A percentile compares a stretch with the other conserved stretches of the same genome.
Evolutionary conservation across 35 echinoderm and acorn worm species (phyloP).

Genomic region (Heliocidaris tuberculata): DNA sequence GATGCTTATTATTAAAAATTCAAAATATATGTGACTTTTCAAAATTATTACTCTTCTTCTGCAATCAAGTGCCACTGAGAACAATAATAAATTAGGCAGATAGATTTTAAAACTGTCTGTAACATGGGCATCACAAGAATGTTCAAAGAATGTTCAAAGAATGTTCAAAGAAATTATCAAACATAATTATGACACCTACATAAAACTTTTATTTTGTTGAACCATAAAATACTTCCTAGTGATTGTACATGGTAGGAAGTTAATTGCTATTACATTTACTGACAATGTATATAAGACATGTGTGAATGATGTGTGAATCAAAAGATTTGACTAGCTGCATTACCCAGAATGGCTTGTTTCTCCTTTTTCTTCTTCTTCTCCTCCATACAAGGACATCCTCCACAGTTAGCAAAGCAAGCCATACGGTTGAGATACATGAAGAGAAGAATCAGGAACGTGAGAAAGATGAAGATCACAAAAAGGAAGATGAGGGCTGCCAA

Average conservation of each 20-base stretch:
- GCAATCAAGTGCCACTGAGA: neutral
- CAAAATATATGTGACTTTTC: no score
- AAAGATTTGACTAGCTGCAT: neutral
- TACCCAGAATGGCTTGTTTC: conserved; percentile 61
- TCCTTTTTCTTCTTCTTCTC: conserved; percentile 63
- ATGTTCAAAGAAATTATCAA: no score
- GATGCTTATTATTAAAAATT: neutral
- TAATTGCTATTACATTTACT: no score
- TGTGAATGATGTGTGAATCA: neutral
- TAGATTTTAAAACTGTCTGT: no score
- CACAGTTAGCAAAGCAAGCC: conserved; percentile 69
- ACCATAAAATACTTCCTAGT: no score
- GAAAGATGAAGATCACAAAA: conserved; percentile 54
- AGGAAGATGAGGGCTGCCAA: conserved; percentile 63
- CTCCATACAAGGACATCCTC: conserved; percentile 71
- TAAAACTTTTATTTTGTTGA: no score
- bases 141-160: no score
- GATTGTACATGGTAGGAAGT: no score
- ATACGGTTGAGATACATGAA: conserved; percentile 78
- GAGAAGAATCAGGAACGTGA: conserved; percentile 53
- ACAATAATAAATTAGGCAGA: no score
- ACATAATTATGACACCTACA: no score
- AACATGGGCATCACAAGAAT: no score
- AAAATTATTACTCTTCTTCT: neutral
- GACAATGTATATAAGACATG: no score